Conservation (phyloP, 2,113 vertebrate genomes). For the Microtus richardsoni region DNA sequence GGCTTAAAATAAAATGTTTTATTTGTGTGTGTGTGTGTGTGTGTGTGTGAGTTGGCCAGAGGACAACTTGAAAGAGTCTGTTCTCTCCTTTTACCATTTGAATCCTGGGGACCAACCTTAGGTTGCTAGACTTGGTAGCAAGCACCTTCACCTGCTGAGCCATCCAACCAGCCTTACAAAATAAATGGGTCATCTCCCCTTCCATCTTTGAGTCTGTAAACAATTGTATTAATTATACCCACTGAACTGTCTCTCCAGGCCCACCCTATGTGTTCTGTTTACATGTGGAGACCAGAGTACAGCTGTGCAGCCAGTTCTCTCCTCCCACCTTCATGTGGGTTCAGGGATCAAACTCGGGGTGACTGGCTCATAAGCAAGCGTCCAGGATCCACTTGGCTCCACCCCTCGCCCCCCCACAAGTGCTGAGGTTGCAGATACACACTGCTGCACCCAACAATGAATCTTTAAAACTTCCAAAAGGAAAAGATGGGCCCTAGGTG, state of each 20-base stretch:
- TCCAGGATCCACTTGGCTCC: not conserved
- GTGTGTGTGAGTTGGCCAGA: no score
- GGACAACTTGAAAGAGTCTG: not conserved
- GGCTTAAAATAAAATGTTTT: not conserved
- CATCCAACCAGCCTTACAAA: not conserved
- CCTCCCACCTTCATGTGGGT: not conserved
- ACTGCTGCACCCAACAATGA: not conserved
- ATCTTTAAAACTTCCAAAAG: not conserved
- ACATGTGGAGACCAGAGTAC: not conserved
- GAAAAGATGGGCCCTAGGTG: not conserved
- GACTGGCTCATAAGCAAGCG: not conserved
- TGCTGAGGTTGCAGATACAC: not conserved
- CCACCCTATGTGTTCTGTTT: no score
- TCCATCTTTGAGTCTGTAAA: not conserved
- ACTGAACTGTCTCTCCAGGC: not conserved
- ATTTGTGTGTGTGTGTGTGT: not conserved
- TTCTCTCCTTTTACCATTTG: not conserved
- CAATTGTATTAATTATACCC: not conserved
- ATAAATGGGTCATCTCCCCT: not conserved
- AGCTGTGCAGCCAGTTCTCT: not conserved
- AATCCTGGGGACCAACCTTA: not conserved
- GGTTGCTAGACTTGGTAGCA: not conserved
- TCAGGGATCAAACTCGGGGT: not conserved
- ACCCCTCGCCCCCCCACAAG: no score
- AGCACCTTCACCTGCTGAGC: not conserved